These are phyloP conservation scores for Tetragnatha montana DNA, from an alignment of 2,888 invertebrate genomes.

Conservation along the genomic window DNA sequence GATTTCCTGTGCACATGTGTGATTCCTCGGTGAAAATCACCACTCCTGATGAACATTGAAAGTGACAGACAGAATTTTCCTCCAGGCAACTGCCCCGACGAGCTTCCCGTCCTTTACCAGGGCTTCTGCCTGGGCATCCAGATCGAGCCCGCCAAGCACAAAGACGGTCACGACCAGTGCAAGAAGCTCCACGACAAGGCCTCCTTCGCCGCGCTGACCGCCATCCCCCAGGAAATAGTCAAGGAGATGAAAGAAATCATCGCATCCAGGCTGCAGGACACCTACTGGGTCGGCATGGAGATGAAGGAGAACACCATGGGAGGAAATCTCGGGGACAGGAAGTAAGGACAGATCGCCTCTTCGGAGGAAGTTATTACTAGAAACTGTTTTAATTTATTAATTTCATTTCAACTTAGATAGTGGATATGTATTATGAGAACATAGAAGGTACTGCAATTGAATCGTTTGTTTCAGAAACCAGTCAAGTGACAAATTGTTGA, in stretches of 20 bases:
- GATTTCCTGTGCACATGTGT: too few species aligned
- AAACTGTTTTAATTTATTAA: too few species aligned
- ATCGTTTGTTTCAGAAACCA: too few species aligned
- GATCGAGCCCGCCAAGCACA: background rate
- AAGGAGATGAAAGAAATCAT: constrained; percentile 11
- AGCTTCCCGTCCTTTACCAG: constrained; percentile 9
- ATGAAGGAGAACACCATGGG: constrained; percentile 12
- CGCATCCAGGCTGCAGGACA: background rate
- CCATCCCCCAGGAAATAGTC: background rate
- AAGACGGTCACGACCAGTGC: constrained; percentile 15
- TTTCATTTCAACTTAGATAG: too few species aligned
- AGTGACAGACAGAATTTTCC: too few species aligned
- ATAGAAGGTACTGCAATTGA: too few species aligned
- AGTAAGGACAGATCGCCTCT: constrained; percentile 17
- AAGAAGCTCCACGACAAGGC: background rate
- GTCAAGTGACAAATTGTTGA: too few species aligned
- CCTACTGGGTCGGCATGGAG: constrained; percentile 50
- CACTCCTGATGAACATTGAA: too few species aligned
- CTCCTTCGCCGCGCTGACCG: background rate
- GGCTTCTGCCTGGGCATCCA: constrained; percentile 13
- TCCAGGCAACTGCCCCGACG: constrained; percentile 29
- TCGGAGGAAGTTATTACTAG: too few species aligned
- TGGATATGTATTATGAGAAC: too few species aligned
- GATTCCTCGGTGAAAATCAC: too few species aligned
- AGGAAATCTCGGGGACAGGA: constrained; percentile 5